Evolutionary conservation across 2,888 invertebrate species (phyloP), one percentile per base, ranked within the genome.

Genomic region (Yponomeuta sedellus): DNA sequence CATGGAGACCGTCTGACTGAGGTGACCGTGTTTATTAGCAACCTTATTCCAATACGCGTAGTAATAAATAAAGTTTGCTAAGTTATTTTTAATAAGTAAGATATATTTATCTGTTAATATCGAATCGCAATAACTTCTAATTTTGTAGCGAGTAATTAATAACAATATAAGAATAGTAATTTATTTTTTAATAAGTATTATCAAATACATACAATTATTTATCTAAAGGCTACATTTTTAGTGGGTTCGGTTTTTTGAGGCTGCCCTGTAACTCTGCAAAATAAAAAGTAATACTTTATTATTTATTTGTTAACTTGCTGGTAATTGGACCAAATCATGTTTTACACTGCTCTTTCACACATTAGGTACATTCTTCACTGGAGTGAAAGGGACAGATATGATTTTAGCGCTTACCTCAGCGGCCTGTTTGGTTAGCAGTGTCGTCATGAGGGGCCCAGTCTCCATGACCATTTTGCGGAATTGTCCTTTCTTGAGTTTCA

Each of bases 391-490:
- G 44, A 52, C 44, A 3, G 44, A 5, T 19, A 20, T 22, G 20
- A 22, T 22, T 22, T 58, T 28, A 8, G 11, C 11, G 22, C 61
- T 66, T 74, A 92, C 93, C 83, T 94, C 92, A 73, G 93, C 92
- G 0, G 96, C 96, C 3, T 94, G 86, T 73, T 91, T 90, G 19
- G 90, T 88, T 67, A 96, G 79, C n/a, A 88, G 80, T 22, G 93
- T 91, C 12, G 94, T 91, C 86, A 94, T 94, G 1, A 89, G 77
- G 12, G 92, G 86, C 2, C 94, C 95, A 0, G 94, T 93, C 77
- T 95, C 93, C 1, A 93, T 83, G 3, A 94, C 93, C 92, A 95
- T 93, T 70, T 88, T 90, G 64, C 92, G 88, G 72, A 95, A 94
- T 70, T 89, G 81, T 16, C 94, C 91, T 63, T 90, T 85, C 70